Evolutionary conservation across 2,888 invertebrate genomes (phyloP).

Genomic region (Cryptus viduatorius): DNA sequence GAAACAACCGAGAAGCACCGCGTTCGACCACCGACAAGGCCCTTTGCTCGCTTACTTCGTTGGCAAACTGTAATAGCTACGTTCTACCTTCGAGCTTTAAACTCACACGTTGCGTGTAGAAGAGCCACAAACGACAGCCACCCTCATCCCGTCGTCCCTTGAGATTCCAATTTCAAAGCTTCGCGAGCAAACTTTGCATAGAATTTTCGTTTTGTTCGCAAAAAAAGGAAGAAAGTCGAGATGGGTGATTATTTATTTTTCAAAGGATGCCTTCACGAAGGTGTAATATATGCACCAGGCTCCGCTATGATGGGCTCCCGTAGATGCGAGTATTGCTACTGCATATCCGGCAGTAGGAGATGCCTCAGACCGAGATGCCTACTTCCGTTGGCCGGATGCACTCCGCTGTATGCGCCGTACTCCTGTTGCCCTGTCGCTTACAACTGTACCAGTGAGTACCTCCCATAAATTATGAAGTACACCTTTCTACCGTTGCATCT

Average conservation of each 20-base stretch:
- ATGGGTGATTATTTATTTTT: slow-evolving; percentile 73
- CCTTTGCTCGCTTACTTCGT: slow-evolving; percentile 1
- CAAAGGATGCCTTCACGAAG: slow-evolving; percentile 90
- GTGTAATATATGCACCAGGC: slow-evolving; percentile 91
- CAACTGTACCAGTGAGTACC: slow-evolving; percentile 87
- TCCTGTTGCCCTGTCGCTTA: slow-evolving; percentile 94
- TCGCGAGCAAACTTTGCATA: neutral
- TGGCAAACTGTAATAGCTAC: slow-evolving; percentile 14
- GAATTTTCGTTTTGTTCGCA: neutral
- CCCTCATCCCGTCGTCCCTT: slow-evolving; percentile 1
- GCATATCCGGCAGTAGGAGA: slow-evolving; percentile 86
- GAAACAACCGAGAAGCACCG: slow-evolving; percentile 20
- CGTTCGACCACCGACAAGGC: neutral
- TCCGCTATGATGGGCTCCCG: slow-evolving; percentile 93
- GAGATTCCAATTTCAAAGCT: slow-evolving; percentile 49
- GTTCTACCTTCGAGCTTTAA: slow-evolving; percentile 10
- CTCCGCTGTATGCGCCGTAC: slow-evolving; percentile 87
- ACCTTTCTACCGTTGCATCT: neutral
- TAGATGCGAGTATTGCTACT: slow-evolving; percentile 95
- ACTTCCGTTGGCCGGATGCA: slow-evolving; percentile 90
- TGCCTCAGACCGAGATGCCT: slow-evolving; percentile 94
- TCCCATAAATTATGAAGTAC: neutral
- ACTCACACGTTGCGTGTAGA: slow-evolving; percentile 15
- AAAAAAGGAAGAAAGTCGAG: neutral
- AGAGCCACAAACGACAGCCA: slow-evolving; percentile 43